Evolutionary conservation across 2,797 vertebrate genomes (phyloP), one percentile per base, ranked within the genome.

Genomic region (Chromobotia macracanthus): DNA sequence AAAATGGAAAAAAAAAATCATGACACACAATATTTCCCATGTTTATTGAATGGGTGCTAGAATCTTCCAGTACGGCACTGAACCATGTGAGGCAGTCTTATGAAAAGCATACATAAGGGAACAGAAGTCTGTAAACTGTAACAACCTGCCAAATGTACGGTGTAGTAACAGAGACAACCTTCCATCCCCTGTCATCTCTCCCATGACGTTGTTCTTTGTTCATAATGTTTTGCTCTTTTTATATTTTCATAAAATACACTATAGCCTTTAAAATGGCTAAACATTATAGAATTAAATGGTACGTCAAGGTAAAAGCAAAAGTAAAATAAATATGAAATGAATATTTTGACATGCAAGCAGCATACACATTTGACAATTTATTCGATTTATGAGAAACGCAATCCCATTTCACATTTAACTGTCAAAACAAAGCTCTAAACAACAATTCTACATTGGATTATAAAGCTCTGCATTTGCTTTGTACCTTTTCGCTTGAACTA

Each of bases 271-370:
- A 80, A 74, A 66, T 19, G 56, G 58, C 72, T 55, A 84, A 85
- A 83, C 67, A 84, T 87, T 76, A 83, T 79, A 84, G 72, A 87
- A 58, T 82, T 79, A 70, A 80, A 83, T 81, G 81, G 56, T 28
- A 71, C 25, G 66, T 58, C 66, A 71, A 61, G 67, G 72, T 70
- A 65, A 64, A 75, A 81, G 83, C 66, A 66, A 73, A 81, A 80
- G 79, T 77, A 66, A 77, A 86, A 87, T 85, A 87, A 89, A 85
- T 85, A 86, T 79, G 69, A 48, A 84, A 82, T 82, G 72, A 46
- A 74, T 77, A 84, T 84, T 83, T 82, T 69, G 84, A 82, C 72
- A 80, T 79, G 80, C 83, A 86, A 86, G 80, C 83, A 82, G 82
- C 73, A 72, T 66, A 85, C 55, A 79, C 35, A 76, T 75, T 58